phyloP scores from a whole-genome alignment of 1,140 invertebrate species.

The Formica selysi region DNA sequence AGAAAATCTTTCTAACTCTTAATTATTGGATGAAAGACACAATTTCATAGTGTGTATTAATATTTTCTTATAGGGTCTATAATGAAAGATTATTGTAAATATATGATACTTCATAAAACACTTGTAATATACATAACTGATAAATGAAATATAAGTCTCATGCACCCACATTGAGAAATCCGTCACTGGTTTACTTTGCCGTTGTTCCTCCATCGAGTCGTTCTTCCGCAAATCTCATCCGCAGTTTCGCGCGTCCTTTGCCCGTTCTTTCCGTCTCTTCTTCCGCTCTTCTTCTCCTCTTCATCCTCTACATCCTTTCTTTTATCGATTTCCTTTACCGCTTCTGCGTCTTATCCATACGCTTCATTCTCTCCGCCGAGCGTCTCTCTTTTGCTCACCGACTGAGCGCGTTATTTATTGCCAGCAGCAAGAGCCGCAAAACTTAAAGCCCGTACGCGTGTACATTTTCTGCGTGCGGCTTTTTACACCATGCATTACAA shows the following conservation, averaged over 20 bases:
- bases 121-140: background rate
- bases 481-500: conserved; percentile 81
- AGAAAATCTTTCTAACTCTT: background rate
- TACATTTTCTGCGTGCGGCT: conserved; percentile 73
- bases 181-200: conserved; percentile 2
- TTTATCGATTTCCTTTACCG: background rate
- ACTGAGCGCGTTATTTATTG: conserved; percentile 77
- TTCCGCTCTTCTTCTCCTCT: background rate
- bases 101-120: background rate
- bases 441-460: conserved; percentile 75
- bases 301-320: conserved; percentile 26
- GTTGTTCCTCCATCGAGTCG: conserved; percentile 42
- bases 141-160: background rate
- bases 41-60: background rate
- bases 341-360: conserved; percentile 54
- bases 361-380: conserved; percentile 33
- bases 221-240: conserved; percentile 38
- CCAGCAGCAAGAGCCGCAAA: conserved; percentile 73
- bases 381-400: conserved; percentile 67
- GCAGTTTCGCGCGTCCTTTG: conserved; percentile 45
- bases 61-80: background rate
- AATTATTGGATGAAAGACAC: background rate
- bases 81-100: background rate
- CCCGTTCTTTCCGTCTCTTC: conserved; percentile 50
- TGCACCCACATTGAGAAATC: background rate